Evolutionary conservation across 2,113 vertebrate genomes (phyloP).

Genomic region (Okapia johnstoni): DNA sequence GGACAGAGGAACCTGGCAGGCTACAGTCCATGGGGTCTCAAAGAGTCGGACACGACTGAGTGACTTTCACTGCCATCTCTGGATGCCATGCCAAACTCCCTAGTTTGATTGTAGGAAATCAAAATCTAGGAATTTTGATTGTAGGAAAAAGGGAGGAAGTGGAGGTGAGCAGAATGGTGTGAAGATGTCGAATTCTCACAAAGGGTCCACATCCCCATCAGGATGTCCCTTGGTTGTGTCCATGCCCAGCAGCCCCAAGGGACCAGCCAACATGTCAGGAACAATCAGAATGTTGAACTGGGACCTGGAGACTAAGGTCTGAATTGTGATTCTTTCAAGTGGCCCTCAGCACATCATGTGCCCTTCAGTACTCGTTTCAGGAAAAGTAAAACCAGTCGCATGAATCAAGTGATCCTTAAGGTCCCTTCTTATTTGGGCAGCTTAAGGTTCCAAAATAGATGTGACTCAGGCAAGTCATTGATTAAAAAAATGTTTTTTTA

Average conservation of each 20-base stretch:
- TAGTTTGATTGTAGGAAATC: not conserved
- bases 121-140: not conserved
- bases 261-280: not conserved
- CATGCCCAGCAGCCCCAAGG: not conserved
- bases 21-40: not conserved
- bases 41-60: rapidly evolving
- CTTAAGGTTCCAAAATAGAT: not conserved
- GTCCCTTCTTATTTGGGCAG: not conserved
- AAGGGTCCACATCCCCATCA: not conserved
- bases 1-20: not conserved
- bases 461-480: not conserved
- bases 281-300: not conserved
- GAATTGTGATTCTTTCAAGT: not conserved
- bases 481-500: not conserved
- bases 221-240: not conserved
- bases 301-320: not conserved
- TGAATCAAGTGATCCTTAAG: not conserved
- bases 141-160: not conserved
- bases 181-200: not conserved
- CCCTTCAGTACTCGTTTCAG: not conserved
- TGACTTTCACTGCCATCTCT: not conserved
- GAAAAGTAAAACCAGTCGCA: not conserved
- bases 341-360: not conserved
- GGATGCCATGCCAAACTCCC: not conserved
- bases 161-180: not conserved